Conservation (phyloP, 64 coral and sea anemone species). For the Actinia equina region DNA sequence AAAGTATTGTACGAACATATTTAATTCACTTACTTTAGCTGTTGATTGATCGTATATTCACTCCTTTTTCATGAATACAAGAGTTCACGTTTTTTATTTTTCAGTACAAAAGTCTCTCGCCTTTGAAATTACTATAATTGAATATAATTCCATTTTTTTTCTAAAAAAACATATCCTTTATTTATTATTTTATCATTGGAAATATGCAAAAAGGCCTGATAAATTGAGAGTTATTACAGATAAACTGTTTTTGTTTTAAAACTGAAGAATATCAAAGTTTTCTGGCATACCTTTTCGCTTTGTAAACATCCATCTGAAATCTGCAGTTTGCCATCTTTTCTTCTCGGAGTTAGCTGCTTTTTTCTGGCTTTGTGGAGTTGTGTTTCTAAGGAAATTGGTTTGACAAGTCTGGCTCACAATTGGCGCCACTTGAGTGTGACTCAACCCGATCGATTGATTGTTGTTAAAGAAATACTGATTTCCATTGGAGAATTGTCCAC, state of each 20-base stretch:
- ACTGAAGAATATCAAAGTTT: neutral
- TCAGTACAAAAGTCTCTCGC: too few relatives aligned
- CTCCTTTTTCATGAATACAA: too few relatives aligned
- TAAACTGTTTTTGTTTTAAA: neutral
- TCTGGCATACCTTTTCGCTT: constrained; percentile 84
- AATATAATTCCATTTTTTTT: too few relatives aligned
- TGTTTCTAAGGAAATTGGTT: constrained; percentile 6
- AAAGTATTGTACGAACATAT: too few relatives aligned
- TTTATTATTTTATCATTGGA: too few relatives aligned
- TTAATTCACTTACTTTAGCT: too few relatives aligned
- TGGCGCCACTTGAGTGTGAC: neutral
- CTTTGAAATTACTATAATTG: too few relatives aligned
- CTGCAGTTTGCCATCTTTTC: constrained; percentile 98
- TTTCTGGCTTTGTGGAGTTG: neutral
- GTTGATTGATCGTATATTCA: too few relatives aligned
- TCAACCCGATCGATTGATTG: constrained; percentile 15
- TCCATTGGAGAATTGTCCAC: constrained; percentile 19
- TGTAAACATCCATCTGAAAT: constrained; percentile 99
- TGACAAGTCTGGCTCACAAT: neutral
- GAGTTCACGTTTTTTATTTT: too few relatives aligned
- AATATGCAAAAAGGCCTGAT: neutral
- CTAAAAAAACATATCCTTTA: too few relatives aligned
- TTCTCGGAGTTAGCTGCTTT: constrained; percentile 50
- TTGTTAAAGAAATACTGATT: constrained; percentile 8
- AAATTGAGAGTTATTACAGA: neutral